phyloP scores from a whole-genome alignment of 2,888 invertebrate genomes.

The Sisyra terminalis region DNA sequence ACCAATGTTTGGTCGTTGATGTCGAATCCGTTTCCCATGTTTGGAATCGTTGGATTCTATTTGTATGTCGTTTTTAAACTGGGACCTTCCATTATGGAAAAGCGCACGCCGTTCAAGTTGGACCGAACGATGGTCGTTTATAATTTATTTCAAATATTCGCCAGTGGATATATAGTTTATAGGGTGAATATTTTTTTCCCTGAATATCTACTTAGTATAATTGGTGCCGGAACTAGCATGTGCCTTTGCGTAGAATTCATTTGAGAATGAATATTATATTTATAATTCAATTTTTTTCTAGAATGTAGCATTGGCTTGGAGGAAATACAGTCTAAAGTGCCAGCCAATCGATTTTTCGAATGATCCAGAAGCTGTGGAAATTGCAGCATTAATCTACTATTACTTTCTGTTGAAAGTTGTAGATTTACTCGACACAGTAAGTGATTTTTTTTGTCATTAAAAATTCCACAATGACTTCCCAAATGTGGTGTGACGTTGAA shows the following conservation, averaged over 20 bases:
- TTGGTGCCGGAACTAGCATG: too few relatives aligned
- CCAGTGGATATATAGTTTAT: conserved; percentile 35
- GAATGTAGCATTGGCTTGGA: conserved; percentile 27
- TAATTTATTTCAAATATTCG: conserved; percentile 46
- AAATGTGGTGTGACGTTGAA: too few relatives aligned
- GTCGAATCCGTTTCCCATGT: conserved; percentile 44
- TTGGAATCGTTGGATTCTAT: conserved; percentile 37
- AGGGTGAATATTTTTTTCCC: conserved; percentile 26
- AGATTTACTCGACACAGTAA: conserved; percentile 59
- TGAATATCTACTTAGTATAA: too few relatives aligned
- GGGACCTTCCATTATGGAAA: conserved; percentile 58
- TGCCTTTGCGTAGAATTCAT: too few relatives aligned
- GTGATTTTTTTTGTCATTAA: too few relatives aligned
- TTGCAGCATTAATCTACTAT: conserved; percentile 39
- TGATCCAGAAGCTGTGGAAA: conserved; percentile 39
- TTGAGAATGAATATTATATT: too few relatives aligned
- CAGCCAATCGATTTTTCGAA: conserved; percentile 51
- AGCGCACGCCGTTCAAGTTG: conserved; percentile 44
- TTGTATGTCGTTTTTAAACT: conserved; percentile 49
- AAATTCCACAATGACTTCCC: too few relatives aligned
- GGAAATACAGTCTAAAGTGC: conserved; percentile 49
- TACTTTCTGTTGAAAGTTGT: conserved; percentile 55
- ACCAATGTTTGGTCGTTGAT: conserved; percentile 50
- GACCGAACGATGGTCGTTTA: conserved; percentile 47
- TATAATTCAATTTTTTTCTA: conserved; percentile 16